Conservation (phyloP, 2,113 vertebrate species). For the Archocentrus centrarchus region DNA sequence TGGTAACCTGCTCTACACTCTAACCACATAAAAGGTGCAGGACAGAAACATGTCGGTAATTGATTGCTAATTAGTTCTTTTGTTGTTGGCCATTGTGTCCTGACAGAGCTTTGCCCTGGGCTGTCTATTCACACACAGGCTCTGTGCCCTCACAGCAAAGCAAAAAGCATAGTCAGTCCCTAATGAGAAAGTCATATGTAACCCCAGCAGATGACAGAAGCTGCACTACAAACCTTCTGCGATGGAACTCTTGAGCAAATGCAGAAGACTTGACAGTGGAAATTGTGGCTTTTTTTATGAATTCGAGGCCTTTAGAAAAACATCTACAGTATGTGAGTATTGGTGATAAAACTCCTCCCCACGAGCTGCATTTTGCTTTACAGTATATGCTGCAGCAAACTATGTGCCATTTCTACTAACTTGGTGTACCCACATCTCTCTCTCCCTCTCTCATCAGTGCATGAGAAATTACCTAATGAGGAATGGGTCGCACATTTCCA, state of each 20-base stretch:
- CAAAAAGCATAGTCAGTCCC: conserved; percentile 32
- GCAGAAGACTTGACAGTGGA: background rate
- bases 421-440: conserved; percentile 64
- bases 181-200: conserved; percentile 56
- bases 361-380: conserved; percentile 32
- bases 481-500: conserved; percentile 99
- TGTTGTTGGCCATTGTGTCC: conserved; percentile 73
- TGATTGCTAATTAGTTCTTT: conserved; percentile 92
- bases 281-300: background rate
- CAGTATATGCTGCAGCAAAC: conserved; percentile 41
- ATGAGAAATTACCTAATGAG: conserved; percentile 99
- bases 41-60: conserved; percentile 87
- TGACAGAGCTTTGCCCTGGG: conserved; percentile 67
- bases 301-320: background rate
- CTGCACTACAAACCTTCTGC: background rate
- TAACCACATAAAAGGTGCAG: conserved; percentile 85
- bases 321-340: background rate
- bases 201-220: conserved; percentile 12
- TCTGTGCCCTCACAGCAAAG: conserved; percentile 22
- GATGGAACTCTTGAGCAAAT: background rate
- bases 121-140: conserved; percentile 74
- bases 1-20: conserved; percentile 78
- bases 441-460: conserved; percentile 94
- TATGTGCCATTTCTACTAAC: conserved; percentile 58
- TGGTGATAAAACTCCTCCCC: background rate